phyloP scores from a whole-genome alignment of 2,797 vertebrate genomes.

The Argentina silus region DNA sequence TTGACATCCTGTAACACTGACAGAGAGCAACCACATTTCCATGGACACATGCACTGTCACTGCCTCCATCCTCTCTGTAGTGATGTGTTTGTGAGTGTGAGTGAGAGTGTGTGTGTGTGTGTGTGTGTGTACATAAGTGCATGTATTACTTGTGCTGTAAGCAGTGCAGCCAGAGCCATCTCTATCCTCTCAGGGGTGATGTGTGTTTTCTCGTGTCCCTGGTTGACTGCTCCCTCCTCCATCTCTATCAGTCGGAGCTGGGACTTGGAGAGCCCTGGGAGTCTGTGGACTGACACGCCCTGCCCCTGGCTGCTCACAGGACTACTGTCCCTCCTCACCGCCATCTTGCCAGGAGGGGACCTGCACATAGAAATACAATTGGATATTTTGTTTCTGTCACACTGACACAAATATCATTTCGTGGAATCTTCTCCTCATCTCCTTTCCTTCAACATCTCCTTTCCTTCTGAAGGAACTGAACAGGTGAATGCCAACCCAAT shows the following conservation, averaged over 20 bases:
- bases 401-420: no score
- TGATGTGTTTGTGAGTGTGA: no score
- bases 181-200: conserved; percentile 86
- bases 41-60: no score
- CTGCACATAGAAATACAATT: neutral
- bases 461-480: neutral
- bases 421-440: no score
- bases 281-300: neutral
- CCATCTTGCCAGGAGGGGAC: conserved; percentile 52
- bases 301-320: conserved; percentile 34
- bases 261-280: conserved; percentile 50
- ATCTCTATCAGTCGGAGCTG: conserved; percentile 81
- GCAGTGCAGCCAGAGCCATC: conserved; percentile 82
- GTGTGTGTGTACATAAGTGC: neutral
- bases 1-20: no score
- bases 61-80: no score
- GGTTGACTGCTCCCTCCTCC: conserved; percentile 81
- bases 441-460: no score
- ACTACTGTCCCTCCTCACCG: conserved; percentile 69
- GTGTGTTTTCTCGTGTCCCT: conserved; percentile 81
- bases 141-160: conserved; percentile 84
- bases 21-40: no score
- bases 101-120: no score
- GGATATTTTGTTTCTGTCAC: no score
- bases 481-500: no score